Percentiles rank a stretch among this genome's conserved stretches.
phyloP scores from a whole-genome alignment of 2,113 vertebrate species.

The Poeciliopsis turrubarensis region DNA sequence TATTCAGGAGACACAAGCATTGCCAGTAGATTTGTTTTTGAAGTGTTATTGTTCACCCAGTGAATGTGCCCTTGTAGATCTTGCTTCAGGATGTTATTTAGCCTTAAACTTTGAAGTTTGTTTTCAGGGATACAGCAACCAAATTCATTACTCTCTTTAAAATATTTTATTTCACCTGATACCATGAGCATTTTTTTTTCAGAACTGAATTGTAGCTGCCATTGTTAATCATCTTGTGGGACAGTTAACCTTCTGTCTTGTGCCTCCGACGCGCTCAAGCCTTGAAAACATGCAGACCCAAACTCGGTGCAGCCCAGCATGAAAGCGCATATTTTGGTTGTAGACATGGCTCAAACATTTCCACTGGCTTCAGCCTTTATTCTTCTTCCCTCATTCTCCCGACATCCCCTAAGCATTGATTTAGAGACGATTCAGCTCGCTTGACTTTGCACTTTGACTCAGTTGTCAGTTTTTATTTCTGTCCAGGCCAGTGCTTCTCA shows the following conservation, averaged over 20 bases:
- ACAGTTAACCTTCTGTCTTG: neutral
- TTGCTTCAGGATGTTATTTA: constrained; percentile 76
- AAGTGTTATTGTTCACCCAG: constrained; percentile 64
- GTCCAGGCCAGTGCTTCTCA: neutral
- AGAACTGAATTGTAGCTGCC: constrained; percentile 41
- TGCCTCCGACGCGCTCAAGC: constrained; percentile 23
- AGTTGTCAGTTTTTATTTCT: neutral
- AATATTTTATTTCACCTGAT: constrained; percentile 4
- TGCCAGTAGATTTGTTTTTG: constrained; percentile 57
- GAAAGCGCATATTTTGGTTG: constrained; percentile 20
- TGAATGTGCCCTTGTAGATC: constrained; percentile 74
- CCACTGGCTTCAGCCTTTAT: neutral
- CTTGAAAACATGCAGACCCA: constrained; percentile 26
- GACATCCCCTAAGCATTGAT: constrained; percentile 23
- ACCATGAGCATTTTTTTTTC: neutral
- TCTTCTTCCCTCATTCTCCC: constrained; percentile 6
- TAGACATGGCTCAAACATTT: constrained; percentile 12
- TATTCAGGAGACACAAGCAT: constrained; percentile 58
- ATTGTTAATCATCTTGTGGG: constrained; percentile 36
- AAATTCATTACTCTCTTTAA: constrained; percentile 43
- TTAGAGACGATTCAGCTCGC: neutral
- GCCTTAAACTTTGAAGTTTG: constrained; percentile 76
- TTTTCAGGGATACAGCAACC: constrained; percentile 74
- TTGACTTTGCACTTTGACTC: neutral
- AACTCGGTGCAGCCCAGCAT: constrained; percentile 10